Conservation (phyloP, 2,113 vertebrate species). For the Chionodraco myersi region DNA sequence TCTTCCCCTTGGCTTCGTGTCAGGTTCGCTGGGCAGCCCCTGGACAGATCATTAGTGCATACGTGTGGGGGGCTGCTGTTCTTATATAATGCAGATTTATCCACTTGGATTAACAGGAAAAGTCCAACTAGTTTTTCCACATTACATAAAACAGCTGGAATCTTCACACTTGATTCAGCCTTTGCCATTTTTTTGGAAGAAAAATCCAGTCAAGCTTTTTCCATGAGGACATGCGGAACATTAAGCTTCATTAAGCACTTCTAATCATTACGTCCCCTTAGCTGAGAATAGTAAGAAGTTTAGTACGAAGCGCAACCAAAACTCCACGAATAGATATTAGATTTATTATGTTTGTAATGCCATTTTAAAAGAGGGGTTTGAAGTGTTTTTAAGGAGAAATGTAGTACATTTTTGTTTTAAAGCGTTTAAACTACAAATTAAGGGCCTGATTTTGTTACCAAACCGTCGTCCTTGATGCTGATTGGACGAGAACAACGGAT, state of each 20-base stretch:
- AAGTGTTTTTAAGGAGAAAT: too few species aligned
- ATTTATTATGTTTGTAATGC: too few species aligned
- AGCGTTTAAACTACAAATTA: neutral
- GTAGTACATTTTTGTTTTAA: too few species aligned
- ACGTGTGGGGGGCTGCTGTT: neutral
- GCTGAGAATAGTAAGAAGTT: too few species aligned
- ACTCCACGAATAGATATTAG: too few species aligned
- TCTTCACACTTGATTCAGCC: neutral
- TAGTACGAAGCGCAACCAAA: too few species aligned
- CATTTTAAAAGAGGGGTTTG: too few species aligned
- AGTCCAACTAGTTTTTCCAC: neutral
- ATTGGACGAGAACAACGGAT: neutral
- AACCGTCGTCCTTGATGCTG: neutral
- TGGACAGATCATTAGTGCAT: neutral
- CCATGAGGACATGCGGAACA: conserved; percentile 16
- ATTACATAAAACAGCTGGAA: conserved; percentile 8
- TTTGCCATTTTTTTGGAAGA: neutral
- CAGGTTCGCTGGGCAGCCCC: conserved; percentile 8
- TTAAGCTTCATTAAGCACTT: neutral
- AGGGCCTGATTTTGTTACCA: neutral
- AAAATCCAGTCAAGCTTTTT: neutral
- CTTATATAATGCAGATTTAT: neutral
- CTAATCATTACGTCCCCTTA: neutral
- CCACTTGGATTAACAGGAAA: neutral
- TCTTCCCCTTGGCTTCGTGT: conserved; percentile 16